Percentiles rank a stretch among this genome's conserved stretches.
Conservation (phyloP, 2,797 vertebrate genomes). For the Etheostoma perlongum region DNA sequence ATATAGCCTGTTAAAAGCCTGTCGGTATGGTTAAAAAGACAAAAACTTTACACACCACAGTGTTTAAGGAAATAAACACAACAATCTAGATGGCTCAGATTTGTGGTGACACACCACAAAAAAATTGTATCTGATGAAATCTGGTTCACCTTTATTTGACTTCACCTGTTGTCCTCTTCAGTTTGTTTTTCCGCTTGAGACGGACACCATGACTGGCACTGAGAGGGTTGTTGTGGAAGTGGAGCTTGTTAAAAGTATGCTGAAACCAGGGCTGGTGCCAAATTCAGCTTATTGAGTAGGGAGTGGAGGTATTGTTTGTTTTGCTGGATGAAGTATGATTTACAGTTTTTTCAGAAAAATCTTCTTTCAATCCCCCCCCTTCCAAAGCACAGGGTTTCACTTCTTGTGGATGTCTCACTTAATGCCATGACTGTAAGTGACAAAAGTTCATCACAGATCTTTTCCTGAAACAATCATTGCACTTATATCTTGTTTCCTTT, state of each 20-base stretch:
- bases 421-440: constrained; percentile 43
- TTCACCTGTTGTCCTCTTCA: constrained; percentile 30
- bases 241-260: constrained; percentile 56
- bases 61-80: constrained; percentile 21
- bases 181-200: constrained; percentile 62
- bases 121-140: constrained; percentile 41
- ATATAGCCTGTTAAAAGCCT: constrained; percentile 28
- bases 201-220: constrained; percentile 56
- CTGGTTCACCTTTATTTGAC: constrained; percentile 28
- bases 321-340: constrained; percentile 48
- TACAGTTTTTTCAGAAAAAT: constrained; percentile 30
- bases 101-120: constrained; percentile 28
- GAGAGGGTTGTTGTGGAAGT: constrained; percentile 41
- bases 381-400: constrained; percentile 31
- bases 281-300: constrained; percentile 56
- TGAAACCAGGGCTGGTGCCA: constrained; percentile 49
- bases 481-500: constrained; percentile 42
- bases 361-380: constrained; percentile 33
- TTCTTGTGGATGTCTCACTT: constrained; percentile 57
- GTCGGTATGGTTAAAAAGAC: constrained; percentile 16
- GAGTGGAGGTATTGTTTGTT: constrained; percentile 32
- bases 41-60: constrained; percentile 18
- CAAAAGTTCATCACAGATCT: constrained; percentile 58
- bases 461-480: constrained; percentile 48
- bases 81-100: constrained; percentile 28